Base-by-base conservation (phyloP, 2,888 invertebrate genomes). In the Caenorhabditis plicata region DNA sequence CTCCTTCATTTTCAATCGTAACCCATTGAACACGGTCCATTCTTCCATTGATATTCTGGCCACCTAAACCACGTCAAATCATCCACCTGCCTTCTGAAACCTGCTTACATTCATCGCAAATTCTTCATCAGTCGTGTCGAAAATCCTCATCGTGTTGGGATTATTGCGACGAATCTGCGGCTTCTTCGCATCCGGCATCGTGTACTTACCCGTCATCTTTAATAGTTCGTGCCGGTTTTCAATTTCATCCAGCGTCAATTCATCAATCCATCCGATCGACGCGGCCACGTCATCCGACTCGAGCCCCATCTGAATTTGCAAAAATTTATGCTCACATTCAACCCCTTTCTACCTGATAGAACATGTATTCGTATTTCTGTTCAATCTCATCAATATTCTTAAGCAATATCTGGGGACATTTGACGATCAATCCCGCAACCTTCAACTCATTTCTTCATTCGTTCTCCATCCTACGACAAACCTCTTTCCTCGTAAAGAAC, bases 331-430 rank as follows among this genome's bases (percentile, higher is more conserved):
- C n/a, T n/a, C n/a, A n/a, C 19, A n/a, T 20, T 15, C 22, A 29
- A 20, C 26, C 15, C 25, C 17, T 13, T 15, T n/a, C 29, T 15
- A 69, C 71, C 64, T 72, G 72, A 51, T 66, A 70, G 50, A 66
- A 73, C 19, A 80, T 68, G 65, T 78, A 78, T 54, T 78, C 75
- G 47, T 75, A 78, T 32, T 73, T 77, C 17, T 68, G 58, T 52
- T 77, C 74, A 5, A 74, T 48, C 35, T 79, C 75, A n/a, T 75
- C 72, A 19, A 75, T 57, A 20, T 64, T 66, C 43, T 61, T 63
- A 35, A 78, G 53, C 19, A 77, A 52, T 15, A 78, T 64, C 22
- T 76, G 66, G 2, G 75, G 74, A 36, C 54, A 45, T 3, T 49
- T 47, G 0, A 42, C 41, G 32, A 75, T 54, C 20, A 75, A 42